Evolutionary conservation across 2,113 vertebrate genomes (phyloP), one percentile per base, ranked within the genome.

Genomic region (Tor tambroides): DNA sequence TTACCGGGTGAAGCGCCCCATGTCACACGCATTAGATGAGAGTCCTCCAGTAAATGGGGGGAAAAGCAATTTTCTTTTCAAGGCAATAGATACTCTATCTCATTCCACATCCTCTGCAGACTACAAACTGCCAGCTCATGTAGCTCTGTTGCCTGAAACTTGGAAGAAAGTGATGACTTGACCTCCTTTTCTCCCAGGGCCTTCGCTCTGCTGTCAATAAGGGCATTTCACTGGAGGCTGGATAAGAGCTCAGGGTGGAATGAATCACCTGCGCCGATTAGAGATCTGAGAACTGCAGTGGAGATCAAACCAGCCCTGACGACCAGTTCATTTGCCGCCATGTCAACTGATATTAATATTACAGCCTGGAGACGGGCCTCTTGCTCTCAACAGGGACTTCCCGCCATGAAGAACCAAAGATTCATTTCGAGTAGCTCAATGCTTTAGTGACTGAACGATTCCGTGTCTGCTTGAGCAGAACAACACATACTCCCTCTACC

Each of bases 21-120:
- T 92, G 91, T 93, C 90, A 91, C 92, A 90, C 89, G 90, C 93
- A 91, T 93, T 94, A 92, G 93, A 92, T 93, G 93, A 92, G 91
- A 90, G 89, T 94, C 91, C 92, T 94, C 90, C 87, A 89, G 92
- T 92, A 92, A 94, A 94, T 90, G 89, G 92, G 59, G 43, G 26
- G 76, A 76, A 93, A 95, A 94, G 92, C 93, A 91, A 95, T 94
- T 94, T 95, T 94, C 94, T 93, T 92, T 93, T 94, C 93, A 92
- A 93, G 92, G 92, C 91, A 89, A 94, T 90, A 94, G 93, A 94
- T 94, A 91, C 91, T 93, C 93, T 91, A 94, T 95, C 94, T 95
- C 93, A 93, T 92, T 92, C 78, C 84, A 15, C 91, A 89, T 90
- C 93, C 94, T 95, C 92, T 87, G 54, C 56, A 91, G 93, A 91